Evolutionary conservation across 2,797 vertebrate genomes (phyloP).

Genomic region (Gambusia yucatana): DNA sequence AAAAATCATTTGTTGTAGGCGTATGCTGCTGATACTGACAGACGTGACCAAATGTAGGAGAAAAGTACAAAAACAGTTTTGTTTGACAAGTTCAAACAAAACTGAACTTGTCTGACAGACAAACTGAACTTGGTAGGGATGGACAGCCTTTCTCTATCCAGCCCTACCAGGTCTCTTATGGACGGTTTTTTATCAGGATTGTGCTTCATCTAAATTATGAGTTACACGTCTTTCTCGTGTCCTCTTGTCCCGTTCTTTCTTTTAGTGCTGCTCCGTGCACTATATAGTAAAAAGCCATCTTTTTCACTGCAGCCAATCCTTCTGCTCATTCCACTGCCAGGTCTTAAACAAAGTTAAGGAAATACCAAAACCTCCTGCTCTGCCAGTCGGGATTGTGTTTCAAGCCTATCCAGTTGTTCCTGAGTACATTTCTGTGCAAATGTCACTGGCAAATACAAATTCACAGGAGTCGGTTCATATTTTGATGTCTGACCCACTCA

Average conservation of each 20-base stretch:
- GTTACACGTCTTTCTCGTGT: background rate
- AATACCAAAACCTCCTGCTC: background rate
- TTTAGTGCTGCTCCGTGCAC: background rate
- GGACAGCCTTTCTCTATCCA: background rate
- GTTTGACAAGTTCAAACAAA: background rate
- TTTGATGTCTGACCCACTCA: constrained; percentile 9
- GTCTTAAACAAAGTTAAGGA: constrained; percentile 4
- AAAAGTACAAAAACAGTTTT: background rate
- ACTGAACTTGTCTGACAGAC: no score
- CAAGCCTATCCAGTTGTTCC: background rate
- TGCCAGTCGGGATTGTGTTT: constrained; percentile 6
- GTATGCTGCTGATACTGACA: background rate
- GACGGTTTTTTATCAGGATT: background rate
- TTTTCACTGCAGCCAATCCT: background rate
- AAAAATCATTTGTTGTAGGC: background rate
- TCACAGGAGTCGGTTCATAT: background rate
- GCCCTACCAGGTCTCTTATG: background rate
- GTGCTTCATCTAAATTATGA: background rate
- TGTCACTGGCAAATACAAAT: background rate
- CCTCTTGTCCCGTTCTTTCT: no score
- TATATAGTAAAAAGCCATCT: background rate
- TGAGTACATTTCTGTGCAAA: background rate
- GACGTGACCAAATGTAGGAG: background rate
- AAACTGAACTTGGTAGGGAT: no score
- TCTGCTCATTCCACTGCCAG: background rate